phyloP scores from a whole-genome alignment of 2,888 invertebrate species.

The Gymnocheta viridis region DNA sequence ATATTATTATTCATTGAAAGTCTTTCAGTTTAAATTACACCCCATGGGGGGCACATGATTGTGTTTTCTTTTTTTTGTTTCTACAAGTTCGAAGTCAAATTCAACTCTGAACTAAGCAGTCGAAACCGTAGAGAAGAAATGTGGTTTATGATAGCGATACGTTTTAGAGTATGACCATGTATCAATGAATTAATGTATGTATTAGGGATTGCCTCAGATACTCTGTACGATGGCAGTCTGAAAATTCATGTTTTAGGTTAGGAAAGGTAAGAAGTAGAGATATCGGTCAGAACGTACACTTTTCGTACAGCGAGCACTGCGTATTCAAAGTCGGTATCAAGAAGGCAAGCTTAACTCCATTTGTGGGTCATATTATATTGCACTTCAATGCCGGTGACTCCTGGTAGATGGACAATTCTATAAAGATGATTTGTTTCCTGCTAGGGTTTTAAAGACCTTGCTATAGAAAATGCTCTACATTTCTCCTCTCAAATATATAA shows the following conservation, averaged over 20 bases:
- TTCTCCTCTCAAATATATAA: too few species aligned
- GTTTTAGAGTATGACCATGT: background rate
- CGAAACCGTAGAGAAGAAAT: constrained; percentile 18
- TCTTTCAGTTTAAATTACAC: constrained; percentile 45
- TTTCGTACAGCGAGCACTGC: too few species aligned
- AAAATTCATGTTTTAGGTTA: background rate
- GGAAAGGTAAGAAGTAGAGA: background rate
- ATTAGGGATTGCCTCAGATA: background rate
- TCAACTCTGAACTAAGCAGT: constrained; percentile 64
- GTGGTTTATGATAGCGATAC: constrained; percentile 17
- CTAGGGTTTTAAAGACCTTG: too few species aligned
- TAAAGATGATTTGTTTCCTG: too few species aligned
- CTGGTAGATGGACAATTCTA: too few species aligned
- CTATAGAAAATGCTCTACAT: too few species aligned
- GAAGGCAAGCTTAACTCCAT: too few species aligned
- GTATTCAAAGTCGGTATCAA: too few species aligned
- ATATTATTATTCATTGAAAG: background rate
- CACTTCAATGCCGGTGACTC: too few species aligned
- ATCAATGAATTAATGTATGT: constrained; percentile 32
- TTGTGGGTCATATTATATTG: too few species aligned
- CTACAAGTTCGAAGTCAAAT: constrained; percentile 50
- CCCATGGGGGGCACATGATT: constrained; percentile 68
- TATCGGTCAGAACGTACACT: background rate
- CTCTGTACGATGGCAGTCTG: background rate
- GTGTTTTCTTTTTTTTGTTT: constrained; percentile 30